These are phyloP conservation scores for Macrochelys suwanniensis DNA, from an alignment of 2,797 vertebrate species.

Conservation along the genomic window DNA sequence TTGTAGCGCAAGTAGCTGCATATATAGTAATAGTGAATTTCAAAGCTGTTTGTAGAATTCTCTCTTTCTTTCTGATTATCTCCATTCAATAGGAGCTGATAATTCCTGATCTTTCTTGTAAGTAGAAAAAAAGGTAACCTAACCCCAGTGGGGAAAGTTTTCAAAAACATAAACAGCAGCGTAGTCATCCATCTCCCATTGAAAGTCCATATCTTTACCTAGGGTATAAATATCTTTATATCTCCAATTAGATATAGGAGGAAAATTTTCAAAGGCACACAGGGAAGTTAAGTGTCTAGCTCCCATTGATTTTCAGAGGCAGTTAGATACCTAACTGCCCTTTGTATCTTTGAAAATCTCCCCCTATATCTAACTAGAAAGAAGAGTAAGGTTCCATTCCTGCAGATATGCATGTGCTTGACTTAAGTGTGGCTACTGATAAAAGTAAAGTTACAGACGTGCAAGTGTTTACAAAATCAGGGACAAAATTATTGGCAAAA, in stretches of 20 bases:
- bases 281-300: background rate
- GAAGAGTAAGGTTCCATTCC: background rate
- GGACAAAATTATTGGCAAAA: background rate
- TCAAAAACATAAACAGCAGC: background rate
- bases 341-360: background rate
- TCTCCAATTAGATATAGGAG: background rate
- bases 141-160: background rate
- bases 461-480: background rate
- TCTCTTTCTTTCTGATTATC: background rate
- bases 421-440: background rate
- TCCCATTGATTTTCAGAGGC: background rate
- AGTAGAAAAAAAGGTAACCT: background rate
- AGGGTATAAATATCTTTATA: background rate
- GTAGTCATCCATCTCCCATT: background rate
- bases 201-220: background rate
- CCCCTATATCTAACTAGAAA: background rate
- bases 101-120: background rate
- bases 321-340: background rate
- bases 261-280: background rate
- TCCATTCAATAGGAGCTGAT: background rate
- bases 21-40: slow-evolving; percentile 20
- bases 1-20: slow-evolving; percentile 28
- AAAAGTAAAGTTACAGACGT: background rate
- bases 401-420: background rate
- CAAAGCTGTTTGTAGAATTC: background rate